Evolutionary conservation across 2,113 vertebrate genomes (phyloP).

Genomic region (Albula goreensis): DNA sequence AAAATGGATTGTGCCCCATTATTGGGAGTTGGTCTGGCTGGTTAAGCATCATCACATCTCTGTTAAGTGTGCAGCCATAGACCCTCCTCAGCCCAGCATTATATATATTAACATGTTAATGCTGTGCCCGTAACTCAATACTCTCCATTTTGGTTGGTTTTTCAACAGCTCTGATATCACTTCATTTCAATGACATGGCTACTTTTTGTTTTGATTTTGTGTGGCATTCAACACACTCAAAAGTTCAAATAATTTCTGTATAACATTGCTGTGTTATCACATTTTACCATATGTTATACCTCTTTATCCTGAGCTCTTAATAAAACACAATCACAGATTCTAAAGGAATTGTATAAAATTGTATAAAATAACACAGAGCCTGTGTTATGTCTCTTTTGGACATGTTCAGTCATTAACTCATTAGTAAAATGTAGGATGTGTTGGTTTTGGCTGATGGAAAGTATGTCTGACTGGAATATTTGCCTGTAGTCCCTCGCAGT

Average conservation of each 20-base stretch:
- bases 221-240: neutral
- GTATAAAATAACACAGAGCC: too few species aligned
- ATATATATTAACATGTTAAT: too few species aligned
- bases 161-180: too few species aligned
- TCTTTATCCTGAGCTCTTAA: neutral
- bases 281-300: neutral
- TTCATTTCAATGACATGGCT: too few species aligned
- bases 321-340: neutral
- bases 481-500: neutral
- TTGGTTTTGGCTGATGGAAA: neutral
- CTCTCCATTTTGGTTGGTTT: too few species aligned
- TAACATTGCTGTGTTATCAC: neutral
- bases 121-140: too few species aligned
- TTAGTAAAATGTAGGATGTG: neutral
- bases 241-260: neutral
- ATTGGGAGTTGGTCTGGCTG: too few species aligned
- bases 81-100: too few species aligned
- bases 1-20: too few species aligned
- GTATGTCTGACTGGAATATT: neutral
- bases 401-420: neutral
- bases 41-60: too few species aligned
- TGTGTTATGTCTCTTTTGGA: neutral
- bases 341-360: neutral
- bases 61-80: too few species aligned
- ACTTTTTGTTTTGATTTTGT: too few species aligned